A percentile compares a stretch with the other conserved stretches of the same genome.
Conservation (phyloP, 2,113 vertebrate genomes). For the Bufo bufo region DNA sequence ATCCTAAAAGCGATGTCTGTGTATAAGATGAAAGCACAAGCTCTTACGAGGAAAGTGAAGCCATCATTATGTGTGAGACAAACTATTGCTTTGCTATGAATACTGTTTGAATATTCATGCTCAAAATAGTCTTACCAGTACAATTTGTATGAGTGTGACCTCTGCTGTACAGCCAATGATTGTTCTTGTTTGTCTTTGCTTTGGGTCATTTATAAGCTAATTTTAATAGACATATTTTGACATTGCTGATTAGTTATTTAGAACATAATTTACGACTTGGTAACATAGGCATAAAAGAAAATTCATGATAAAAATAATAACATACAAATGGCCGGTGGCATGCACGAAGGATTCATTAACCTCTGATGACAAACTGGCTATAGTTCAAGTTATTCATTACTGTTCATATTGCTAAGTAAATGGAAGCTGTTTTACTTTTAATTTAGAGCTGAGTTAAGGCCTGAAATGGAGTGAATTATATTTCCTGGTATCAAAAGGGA, state of each 20-base stretch:
- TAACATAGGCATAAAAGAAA: conserved; percentile 18
- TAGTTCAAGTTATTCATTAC: background rate
- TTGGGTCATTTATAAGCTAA: conserved; percentile 21
- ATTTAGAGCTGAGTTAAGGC: background rate
- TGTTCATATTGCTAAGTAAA: background rate
- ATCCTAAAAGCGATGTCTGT: conserved; percentile 4
- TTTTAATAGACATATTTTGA: conserved; percentile 25
- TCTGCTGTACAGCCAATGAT: background rate
- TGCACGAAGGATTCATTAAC: background rate
- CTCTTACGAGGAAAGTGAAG: background rate
- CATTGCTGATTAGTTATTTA: conserved; percentile 28
- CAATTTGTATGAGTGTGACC: background rate
- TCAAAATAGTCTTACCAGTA: background rate
- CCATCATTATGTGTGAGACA: background rate
- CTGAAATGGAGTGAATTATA: too few relatives aligned
- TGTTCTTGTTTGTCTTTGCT: conserved; percentile 35
- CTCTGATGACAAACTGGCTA: background rate
- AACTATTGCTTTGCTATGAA: background rate
- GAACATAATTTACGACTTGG: background rate
- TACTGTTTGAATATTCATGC: background rate
- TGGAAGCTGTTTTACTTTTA: background rate
- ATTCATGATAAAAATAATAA: conserved; percentile 34
- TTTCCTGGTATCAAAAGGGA: too few relatives aligned
- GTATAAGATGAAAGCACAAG: background rate
- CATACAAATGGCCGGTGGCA: conserved; percentile 8